Conservation (phyloP, 2,888 invertebrate genomes). For the Luperina nickerlii region DNA sequence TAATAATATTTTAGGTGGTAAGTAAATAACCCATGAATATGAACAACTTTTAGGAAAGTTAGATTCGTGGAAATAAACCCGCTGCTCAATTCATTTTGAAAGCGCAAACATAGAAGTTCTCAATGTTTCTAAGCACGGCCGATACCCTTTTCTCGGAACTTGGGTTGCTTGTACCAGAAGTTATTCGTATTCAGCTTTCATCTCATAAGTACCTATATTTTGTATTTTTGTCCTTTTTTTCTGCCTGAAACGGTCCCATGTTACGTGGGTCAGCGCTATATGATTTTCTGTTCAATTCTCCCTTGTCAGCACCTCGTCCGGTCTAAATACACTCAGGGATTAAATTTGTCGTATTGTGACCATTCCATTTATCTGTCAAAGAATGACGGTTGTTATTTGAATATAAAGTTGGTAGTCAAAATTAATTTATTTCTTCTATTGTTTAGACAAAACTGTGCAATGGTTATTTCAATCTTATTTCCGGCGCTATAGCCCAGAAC, state of each 20-base stretch:
- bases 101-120: constrained; percentile 6
- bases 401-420: neutral
- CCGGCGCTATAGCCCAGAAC: neutral
- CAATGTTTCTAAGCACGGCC: constrained; percentile 5
- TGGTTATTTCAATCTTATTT: neutral
- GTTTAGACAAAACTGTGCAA: neutral
- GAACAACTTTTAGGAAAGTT: constrained; percentile 2
- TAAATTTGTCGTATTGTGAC: neutral
- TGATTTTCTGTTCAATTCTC: neutral
- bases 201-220: constrained; percentile 1
- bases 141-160: constrained; percentile 8
- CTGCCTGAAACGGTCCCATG: neutral
- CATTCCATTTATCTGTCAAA: neutral
- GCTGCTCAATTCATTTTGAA: constrained; percentile 1
- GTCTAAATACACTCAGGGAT: neutral
- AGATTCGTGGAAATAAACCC: neutral
- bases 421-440: neutral
- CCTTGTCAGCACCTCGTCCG: neutral
- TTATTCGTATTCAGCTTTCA: constrained; percentile 7
- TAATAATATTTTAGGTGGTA: constrained; percentile 11
- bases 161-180: neutral
- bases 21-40: neutral
- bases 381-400: neutral
- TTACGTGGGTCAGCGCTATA: neutral
- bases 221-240: neutral